Base-by-base conservation (phyloP, 2,113 vertebrate genomes). In the Motacilla tschutschensis region DNA sequence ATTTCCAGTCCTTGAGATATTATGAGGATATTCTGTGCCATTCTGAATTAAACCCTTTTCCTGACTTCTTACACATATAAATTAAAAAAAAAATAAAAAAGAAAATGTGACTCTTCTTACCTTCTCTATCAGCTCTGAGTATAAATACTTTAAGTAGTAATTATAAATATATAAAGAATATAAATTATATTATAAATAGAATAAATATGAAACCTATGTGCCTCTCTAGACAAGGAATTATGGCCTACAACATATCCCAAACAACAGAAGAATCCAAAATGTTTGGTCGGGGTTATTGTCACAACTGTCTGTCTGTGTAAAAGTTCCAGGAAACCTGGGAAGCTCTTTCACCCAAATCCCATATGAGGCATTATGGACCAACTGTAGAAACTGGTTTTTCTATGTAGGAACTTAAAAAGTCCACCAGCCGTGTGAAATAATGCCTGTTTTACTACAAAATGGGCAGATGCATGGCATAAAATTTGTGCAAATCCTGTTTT, bases 1-100 rank as follows among this genome's bases (percentile, higher is more conserved):
- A 46, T 53, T 62, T 53, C 5, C 26, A 16, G 8, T 43, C 29
- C 13, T 14, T 41, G 4, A 79, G 26, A 44, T 40, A 14, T 19
- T 43, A 47, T 63, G 38, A 77, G 9, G 5, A 16, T 15, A 36
- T 64, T 64, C 38, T 8, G 5, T 43, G 5, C 3, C 33, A 8
- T 55, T 82, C 11, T 63, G 15, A 81, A 51, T 54, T 21, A 54
- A 69, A 76, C 1, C 1, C 0, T 63, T 81, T 67, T 72, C 10
- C 1, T 63, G 6, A 14, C 5, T 51, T 60, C 17, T 26, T 75
- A 8, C 4, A 19, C 1, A 29, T 2, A 62, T 0, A 8, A 13
- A 59, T 46, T 40, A 5, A n/a, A 51, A 24, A 25, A 47, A 51
- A 16, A 28, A 7, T 5, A 33, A n/a, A 51, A 38, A 48, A 54